phyloP scores from a whole-genome alignment of 2,888 invertebrate genomes.

The Cerastis leucographa region DNA sequence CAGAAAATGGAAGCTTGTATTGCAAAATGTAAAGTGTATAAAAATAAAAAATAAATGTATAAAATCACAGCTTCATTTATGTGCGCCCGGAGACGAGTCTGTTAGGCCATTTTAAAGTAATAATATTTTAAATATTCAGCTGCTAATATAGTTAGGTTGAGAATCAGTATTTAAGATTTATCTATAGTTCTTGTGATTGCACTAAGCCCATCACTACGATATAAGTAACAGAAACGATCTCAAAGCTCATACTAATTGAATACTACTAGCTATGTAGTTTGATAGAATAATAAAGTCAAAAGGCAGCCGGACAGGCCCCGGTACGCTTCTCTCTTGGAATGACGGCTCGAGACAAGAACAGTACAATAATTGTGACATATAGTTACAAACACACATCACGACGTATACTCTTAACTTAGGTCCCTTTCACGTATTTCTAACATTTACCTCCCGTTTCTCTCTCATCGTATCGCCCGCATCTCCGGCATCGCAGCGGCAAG shows the following conservation, averaged over 20 bases:
- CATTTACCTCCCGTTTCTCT: not conserved
- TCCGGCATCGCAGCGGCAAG: constrained; percentile 11
- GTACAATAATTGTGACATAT: constrained; percentile 47
- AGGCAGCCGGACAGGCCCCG: not conserved
- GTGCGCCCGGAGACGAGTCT: constrained; percentile 22
- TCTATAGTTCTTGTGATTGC: constrained; percentile 5
- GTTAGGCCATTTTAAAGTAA: not conserved
- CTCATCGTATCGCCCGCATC: not conserved
- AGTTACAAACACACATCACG: constrained; percentile 36
- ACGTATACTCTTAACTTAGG: constrained; percentile 58
- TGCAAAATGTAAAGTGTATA: constrained; percentile 72
- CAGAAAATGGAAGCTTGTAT: constrained; percentile 84
- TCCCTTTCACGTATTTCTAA: constrained; percentile 46
- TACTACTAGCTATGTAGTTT: not conserved
- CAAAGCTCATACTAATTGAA: not conserved
- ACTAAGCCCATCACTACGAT: constrained; percentile 2
- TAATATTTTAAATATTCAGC: not conserved
- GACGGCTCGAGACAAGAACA: constrained; percentile 49
- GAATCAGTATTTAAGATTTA: not conserved
- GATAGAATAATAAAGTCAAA: not conserved
- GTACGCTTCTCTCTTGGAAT: constrained; percentile 68
- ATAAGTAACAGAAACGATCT: too few relatives aligned
- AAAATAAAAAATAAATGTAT: constrained; percentile 68
- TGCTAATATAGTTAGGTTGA: not conserved
- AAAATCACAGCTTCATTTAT: constrained; percentile 77